Conservation (phyloP, 2,113 vertebrate genomes). For the Mustela lutreola region DNA sequence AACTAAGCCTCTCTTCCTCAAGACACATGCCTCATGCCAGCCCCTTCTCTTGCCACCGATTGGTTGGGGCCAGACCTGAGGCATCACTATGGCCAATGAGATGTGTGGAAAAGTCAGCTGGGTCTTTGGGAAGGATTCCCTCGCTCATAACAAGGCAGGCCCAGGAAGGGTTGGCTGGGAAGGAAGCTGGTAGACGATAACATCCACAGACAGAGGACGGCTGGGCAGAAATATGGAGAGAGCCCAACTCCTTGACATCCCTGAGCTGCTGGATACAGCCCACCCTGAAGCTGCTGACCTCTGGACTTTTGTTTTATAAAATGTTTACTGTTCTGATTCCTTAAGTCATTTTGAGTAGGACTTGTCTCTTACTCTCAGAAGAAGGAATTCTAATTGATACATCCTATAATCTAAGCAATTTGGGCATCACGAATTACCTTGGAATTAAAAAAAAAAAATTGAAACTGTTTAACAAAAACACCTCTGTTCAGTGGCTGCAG, state of each 20-base stretch:
- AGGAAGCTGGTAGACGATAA: too few species aligned
- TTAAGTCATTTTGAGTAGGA: neutral
- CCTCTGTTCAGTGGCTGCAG: neutral
- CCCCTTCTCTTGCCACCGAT: rapidly evolving
- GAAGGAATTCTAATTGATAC: neutral
- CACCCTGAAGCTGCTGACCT: neutral
- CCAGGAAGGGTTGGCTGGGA: neutral
- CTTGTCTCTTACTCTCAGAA: neutral
- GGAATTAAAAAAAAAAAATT: neutral
- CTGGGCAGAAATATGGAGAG: neutral
- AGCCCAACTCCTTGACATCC: rapidly evolving
- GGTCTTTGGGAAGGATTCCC: neutral
- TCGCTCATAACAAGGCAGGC: neutral
- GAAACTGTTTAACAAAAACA: neutral
- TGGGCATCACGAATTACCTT: neutral
- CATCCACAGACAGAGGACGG: rapidly evolving
- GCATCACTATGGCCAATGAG: neutral
- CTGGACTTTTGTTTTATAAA: neutral
- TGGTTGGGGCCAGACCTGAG: neutral
- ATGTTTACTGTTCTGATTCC: neutral
- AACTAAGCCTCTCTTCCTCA: too few species aligned
- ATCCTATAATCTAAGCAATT: neutral
- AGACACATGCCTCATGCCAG: rapidly evolving
- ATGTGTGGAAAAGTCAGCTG: rapidly evolving
- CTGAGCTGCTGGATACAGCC: neutral